Evolutionary conservation across 2,113 vertebrate species (phyloP).

Genomic region (Anolis carolinensis): DNA sequence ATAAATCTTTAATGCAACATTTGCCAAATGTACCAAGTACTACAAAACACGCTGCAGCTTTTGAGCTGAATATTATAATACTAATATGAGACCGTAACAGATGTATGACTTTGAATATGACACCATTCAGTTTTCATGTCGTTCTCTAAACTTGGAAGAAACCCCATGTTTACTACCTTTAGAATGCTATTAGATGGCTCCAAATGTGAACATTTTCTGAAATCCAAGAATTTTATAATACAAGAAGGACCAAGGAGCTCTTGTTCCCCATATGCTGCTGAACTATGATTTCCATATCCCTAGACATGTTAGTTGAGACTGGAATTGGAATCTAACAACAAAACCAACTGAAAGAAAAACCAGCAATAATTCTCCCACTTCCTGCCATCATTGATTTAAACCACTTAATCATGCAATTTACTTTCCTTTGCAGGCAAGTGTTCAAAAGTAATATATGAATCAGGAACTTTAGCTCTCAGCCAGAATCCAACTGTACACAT

Average conservation of each 20-base stretch:
- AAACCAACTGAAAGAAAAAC: too few species aligned
- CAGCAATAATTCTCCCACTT: too few species aligned
- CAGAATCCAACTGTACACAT: too few species aligned
- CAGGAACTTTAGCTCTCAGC: too few species aligned
- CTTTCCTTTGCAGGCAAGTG: background rate
- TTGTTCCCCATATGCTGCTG: too few species aligned
- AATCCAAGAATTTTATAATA: slow-evolving; percentile 56
- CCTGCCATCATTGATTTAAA: background rate
- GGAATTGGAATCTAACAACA: too few species aligned
- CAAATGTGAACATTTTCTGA: slow-evolving; percentile 63
- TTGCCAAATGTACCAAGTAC: slow-evolving; percentile 54
- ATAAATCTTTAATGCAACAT: slow-evolving; percentile 57
- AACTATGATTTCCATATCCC: too few species aligned
- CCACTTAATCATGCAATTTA: slow-evolving; percentile 1
- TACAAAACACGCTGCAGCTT: slow-evolving; percentile 66
- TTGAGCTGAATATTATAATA: slow-evolving; percentile 70
- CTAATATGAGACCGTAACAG: slow-evolving; percentile 69
- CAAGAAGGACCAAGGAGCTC: background rate
- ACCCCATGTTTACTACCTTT: slow-evolving; percentile 67
- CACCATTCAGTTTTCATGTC: slow-evolving; percentile 69
- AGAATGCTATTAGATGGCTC: slow-evolving; percentile 64
- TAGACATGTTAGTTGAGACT: too few species aligned
- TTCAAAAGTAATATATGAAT: slow-evolving; percentile 11
- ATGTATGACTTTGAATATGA: slow-evolving; percentile 71
- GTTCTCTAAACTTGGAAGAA: slow-evolving; percentile 58